These are phyloP conservation scores for Galago senegalensis DNA, from an alignment of 2,797 vertebrate genomes.

Conservation along the genomic window DNA sequence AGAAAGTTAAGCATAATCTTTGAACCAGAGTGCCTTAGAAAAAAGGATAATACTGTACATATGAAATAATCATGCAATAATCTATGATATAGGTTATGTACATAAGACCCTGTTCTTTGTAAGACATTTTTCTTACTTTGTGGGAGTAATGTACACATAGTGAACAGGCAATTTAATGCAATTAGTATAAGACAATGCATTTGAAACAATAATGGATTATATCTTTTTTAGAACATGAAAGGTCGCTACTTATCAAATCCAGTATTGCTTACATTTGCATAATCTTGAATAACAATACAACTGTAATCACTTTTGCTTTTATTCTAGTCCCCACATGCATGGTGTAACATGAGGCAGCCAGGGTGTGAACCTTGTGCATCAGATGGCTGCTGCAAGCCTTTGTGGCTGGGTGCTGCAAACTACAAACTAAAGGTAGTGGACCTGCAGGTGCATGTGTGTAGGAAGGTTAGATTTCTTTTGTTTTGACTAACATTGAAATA, in stretches of 20 bases:
- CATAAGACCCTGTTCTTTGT: not conserved
- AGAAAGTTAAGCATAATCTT: not conserved
- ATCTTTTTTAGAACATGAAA: conserved; percentile 62
- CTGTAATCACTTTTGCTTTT: conserved; percentile 83
- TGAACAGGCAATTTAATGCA: conserved; percentile 11
- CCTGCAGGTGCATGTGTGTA: no score
- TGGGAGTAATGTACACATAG: not conserved
- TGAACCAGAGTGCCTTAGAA: not conserved
- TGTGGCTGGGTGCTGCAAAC: not conserved
- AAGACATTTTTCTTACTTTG: not conserved
- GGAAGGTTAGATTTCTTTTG: not conserved
- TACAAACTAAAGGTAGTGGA: not conserved
- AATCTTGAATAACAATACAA: conserved; percentile 77
- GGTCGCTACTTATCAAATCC: conserved; percentile 77
- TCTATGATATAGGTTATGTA: not conserved
- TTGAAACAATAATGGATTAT: conserved; percentile 67
- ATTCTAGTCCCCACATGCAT: conserved; percentile 73
- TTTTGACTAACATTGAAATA: not conserved
- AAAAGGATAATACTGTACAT: not conserved
- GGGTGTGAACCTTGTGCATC: conserved; percentile 66
- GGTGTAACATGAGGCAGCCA: conserved; percentile 64
- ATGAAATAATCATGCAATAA: not conserved
- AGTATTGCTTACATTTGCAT: conserved; percentile 82
- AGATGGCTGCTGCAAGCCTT: conserved; percentile 45
- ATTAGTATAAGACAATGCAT: conserved; percentile 1